Evolutionary conservation across 2,113 vertebrate genomes (phyloP).

Genomic region (Erythrocercus mccallii): DNA sequence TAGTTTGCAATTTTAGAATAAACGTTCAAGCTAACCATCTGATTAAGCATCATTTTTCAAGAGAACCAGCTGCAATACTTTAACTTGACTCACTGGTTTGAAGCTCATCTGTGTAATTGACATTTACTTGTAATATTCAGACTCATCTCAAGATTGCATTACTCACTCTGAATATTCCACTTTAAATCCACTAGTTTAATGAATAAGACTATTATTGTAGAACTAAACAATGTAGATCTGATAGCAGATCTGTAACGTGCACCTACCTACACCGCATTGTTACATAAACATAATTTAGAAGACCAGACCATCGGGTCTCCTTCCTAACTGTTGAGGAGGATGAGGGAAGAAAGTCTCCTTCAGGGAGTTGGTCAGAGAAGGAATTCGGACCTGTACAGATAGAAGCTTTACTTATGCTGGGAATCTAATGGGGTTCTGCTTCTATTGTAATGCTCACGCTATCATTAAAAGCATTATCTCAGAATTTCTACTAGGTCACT

Average conservation of each 20-base stretch:
- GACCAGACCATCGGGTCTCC: background rate
- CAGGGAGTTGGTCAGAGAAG: background rate
- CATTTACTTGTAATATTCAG: background rate
- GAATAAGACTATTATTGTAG: background rate
- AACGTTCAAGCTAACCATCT: background rate
- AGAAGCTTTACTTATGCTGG: background rate
- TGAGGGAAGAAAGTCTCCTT: background rate
- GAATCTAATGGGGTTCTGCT: background rate
- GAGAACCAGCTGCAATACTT: conserved; percentile 7
- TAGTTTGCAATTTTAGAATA: background rate
- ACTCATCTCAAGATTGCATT: background rate
- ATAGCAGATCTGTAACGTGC: background rate
- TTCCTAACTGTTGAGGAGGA: background rate
- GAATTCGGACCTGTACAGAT: background rate
- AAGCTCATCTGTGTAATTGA: background rate
- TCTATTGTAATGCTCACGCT: background rate
- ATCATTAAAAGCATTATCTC: background rate
- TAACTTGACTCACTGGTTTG: background rate
- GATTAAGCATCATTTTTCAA: background rate
- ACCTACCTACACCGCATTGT: background rate
- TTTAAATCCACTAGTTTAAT: background rate
- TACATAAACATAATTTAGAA: background rate
- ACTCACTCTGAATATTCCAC: background rate
- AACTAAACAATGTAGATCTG: background rate
- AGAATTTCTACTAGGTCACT: background rate